Evolutionary conservation across 2,888 invertebrate species (phyloP).

Genomic region (Xanthorhoe spadicearia): DNA sequence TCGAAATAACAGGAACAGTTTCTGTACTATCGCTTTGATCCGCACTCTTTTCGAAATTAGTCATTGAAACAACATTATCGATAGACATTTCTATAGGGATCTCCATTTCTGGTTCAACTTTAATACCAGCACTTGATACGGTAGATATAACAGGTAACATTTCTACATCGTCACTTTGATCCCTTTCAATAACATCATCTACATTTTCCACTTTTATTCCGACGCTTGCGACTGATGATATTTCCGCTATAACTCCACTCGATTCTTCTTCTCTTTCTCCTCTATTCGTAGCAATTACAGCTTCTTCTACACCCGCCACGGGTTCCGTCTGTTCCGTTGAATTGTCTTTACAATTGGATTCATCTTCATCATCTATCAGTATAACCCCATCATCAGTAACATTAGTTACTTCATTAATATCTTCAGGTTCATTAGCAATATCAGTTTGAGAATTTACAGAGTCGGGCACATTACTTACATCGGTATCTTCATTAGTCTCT

Average conservation of each 20-base stretch:
- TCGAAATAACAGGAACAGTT: slow-evolving; percentile 22
- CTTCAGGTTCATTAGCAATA: slow-evolving; percentile 12
- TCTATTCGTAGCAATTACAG: no score
- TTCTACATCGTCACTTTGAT: neutral
- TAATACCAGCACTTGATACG: slow-evolving; percentile 16
- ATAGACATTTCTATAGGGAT: neutral
- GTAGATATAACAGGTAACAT: slow-evolving; percentile 31
- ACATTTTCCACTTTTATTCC: slow-evolving; percentile 30
- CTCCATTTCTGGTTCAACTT: slow-evolving; percentile 20
- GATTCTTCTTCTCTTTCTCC: neutral
- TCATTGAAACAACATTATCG: neutral
- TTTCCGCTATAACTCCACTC: slow-evolving; percentile 13
- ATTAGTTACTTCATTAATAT: neutral
- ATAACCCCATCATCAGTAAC: slow-evolving; percentile 25
- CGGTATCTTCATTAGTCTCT: neutral
- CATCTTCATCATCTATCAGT: slow-evolving; percentile 33
- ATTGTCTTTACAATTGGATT: neutral
- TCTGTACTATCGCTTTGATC: slow-evolving; percentile 6
- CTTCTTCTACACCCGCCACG: no score
- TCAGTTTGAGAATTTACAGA: neutral
- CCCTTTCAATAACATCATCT: slow-evolving; percentile 12
- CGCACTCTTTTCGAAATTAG: neutral
- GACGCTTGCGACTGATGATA: slow-evolving; percentile 21
- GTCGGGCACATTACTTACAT: slow-evolving; percentile 1
- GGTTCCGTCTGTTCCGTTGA: neutral